Base-by-base conservation (phyloP, 2,113 vertebrate genomes). In the Menura novaehollandiae region DNA sequence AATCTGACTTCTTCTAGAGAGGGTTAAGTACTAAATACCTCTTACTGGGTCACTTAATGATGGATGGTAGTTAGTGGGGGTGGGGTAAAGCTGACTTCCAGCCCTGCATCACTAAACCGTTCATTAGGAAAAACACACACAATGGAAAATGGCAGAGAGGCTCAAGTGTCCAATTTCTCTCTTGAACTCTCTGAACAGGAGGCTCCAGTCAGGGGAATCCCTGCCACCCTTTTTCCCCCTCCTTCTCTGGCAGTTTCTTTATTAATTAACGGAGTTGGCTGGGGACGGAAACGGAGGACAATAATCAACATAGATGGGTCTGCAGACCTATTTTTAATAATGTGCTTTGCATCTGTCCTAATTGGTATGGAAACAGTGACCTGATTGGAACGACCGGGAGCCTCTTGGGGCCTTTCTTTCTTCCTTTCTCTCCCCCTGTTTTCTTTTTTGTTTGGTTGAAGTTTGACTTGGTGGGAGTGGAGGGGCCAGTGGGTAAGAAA, bases 191-290 rank as follows among this genome's bases (percentile, higher is more conserved):
- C 95, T 97, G 89, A 97, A 97, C 95, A 96, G 96, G 97, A 97
- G 97, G 96, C 97, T 98, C 95, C 97, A 96, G 97, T 95, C 93
- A 96, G 97, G 95, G 94, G 97, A 97, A 96, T 95, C 95, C 96
- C 96, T 94, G 96, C 96, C 97, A 96, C 97, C 95, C 96, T 92
- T 93, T 89, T 91, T 88, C 91, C 95, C 93, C 97, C 96, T 95
- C 82, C 88, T 95, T 94, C 90, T 49, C 95, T 97, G 93, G 95
- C 97, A 93, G 94, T 95, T 95, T 97, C 97, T 97, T 96, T 97
- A 97, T 97, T 97, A 98, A 98, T 98, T 98, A 98, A 98, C 93
- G 93, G 92, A 97, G 94, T 97, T 98, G 97, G 97, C 97, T 96
- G 95, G 94, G 89, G 96, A 97, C 91, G 97, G 97, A 96, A 97